A percentile compares a stretch with the other conserved stretches of the same genome.
Evolutionary conservation across 2,113 vertebrate species (phyloP).

Genomic region (Edolisoma coerulescens): DNA sequence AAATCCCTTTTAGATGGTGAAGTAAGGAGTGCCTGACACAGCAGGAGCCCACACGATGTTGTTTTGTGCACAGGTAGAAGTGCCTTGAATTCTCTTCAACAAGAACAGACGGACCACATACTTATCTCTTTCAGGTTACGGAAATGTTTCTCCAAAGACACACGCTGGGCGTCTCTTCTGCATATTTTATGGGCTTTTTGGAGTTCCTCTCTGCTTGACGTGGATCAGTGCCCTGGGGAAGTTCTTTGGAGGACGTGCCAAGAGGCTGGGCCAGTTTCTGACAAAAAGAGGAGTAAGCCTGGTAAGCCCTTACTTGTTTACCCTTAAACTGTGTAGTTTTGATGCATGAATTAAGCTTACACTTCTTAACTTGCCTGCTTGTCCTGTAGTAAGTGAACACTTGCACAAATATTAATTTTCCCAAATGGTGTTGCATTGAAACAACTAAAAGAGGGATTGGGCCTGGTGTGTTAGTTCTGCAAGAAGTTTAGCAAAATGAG

Average conservation of each 20-base stretch:
- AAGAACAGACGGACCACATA: neutral
- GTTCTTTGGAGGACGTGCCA: constrained; percentile 96
- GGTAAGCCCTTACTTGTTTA: constrained; percentile 70
- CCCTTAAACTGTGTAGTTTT: neutral
- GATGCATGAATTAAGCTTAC: neutral
- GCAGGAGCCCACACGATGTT: neutral
- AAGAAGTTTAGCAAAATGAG: neutral
- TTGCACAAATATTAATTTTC: neutral
- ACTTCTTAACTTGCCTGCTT: neutral
- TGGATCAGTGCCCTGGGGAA: constrained; percentile 98
- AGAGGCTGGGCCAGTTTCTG: constrained; percentile 91
- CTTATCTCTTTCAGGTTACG: constrained; percentile 81
- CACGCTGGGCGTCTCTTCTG: constrained; percentile 89
- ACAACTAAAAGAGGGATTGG: neutral
- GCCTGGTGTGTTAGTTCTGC: neutral
- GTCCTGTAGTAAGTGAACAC: neutral
- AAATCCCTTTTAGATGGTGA: neutral
- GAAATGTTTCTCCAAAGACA: constrained; percentile 96
- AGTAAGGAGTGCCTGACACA: neutral
- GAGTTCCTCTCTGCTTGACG: constrained; percentile 91
- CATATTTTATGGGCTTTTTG: constrained; percentile 96
- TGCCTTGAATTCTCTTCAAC: neutral
- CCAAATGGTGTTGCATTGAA: neutral
- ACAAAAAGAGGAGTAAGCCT: constrained; percentile 90
- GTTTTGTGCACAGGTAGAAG: neutral